A percentile compares a stretch with the other conserved stretches of the same genome.
Conservation (phyloP, 92 coral and sea anemone genomes). For the Porites divaricata region DNA sequence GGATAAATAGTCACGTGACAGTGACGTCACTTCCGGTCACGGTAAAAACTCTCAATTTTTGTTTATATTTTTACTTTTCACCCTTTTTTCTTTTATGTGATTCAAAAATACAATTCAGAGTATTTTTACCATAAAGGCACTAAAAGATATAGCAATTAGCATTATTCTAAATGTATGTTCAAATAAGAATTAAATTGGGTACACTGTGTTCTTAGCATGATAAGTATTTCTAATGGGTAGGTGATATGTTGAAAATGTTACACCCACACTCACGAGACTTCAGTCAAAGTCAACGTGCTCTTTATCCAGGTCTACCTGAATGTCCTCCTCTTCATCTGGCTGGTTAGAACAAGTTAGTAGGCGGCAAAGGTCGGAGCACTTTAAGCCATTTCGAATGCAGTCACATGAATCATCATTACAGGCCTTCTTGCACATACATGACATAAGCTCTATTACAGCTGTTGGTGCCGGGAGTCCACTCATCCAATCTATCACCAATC, state of each 20-base stretch:
- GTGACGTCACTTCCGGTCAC: too few relatives aligned
- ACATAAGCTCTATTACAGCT: constrained; percentile 52
- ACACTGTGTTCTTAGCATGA: constrained; percentile 13
- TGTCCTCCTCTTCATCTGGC: constrained; percentile 35
- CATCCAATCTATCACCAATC: constrained; percentile 56
- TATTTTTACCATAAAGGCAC: neutral
- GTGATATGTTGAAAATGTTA: constrained; percentile 16
- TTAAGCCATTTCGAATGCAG: constrained; percentile 31
- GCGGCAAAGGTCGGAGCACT: constrained; percentile 45
- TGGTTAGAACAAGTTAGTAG: constrained; percentile 20
- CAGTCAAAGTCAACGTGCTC: constrained; percentile 44
- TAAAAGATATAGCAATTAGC: neutral
- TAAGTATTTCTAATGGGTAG: constrained; percentile 4
- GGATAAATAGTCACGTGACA: too few relatives aligned
- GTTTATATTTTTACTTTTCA: too few relatives aligned
- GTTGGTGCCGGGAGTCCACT: constrained; percentile 50
- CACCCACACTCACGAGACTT: neutral
- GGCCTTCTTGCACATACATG: constrained; percentile 54
- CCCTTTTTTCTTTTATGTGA: neutral
- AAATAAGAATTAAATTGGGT: constrained; percentile 3
- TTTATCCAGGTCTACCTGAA: constrained; percentile 49
- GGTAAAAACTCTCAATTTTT: too few relatives aligned
- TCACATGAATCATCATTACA: constrained; percentile 42
- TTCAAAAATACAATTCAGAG: neutral
- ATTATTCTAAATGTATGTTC: neutral